phyloP scores from a whole-genome alignment of 2,797 vertebrate species.

The Triplophysa yarkandensis region DNA sequence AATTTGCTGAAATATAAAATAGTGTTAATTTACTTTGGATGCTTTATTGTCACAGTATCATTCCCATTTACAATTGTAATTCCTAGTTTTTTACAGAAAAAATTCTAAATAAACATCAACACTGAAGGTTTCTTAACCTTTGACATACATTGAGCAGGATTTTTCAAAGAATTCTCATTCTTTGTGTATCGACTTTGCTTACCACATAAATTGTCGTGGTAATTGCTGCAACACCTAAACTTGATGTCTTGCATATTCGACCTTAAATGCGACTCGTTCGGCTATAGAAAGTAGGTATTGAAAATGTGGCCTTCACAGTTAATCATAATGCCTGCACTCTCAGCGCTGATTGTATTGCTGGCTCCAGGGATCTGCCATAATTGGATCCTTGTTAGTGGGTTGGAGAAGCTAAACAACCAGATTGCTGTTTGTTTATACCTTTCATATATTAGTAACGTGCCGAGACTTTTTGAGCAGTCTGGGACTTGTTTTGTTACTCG shows the following conservation, averaged over 20 bases:
- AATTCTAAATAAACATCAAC: no score
- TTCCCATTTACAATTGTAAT: no score
- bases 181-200: constrained; percentile 66
- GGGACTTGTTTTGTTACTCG: constrained; percentile 77
- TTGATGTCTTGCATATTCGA: constrained; percentile 67
- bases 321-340: constrained; percentile 81
- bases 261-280: constrained; percentile 67
- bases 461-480: constrained; percentile 82
- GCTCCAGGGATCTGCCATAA: constrained; percentile 86
- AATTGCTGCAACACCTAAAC: constrained; percentile 49
- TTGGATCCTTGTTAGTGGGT: constrained; percentile 87
- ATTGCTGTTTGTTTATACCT: constrained; percentile 89
- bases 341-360: constrained; percentile 80
- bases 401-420: constrained; percentile 87
- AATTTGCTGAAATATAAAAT: no score
- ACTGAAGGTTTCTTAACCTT: no score
- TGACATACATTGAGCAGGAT: constrained; percentile 42
- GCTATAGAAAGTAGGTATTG: constrained; percentile 70
- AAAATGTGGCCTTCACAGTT: constrained; percentile 80
- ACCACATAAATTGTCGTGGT: constrained; percentile 53
- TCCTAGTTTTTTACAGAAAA: no score
- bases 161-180: constrained; percentile 67
- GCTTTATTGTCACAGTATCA: no score
- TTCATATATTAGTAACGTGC: constrained; percentile 86
- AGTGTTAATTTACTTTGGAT: no score